Evolutionary conservation across 2,113 vertebrate species (phyloP).

Genomic region (Gasterosteus aculeatus): DNA sequence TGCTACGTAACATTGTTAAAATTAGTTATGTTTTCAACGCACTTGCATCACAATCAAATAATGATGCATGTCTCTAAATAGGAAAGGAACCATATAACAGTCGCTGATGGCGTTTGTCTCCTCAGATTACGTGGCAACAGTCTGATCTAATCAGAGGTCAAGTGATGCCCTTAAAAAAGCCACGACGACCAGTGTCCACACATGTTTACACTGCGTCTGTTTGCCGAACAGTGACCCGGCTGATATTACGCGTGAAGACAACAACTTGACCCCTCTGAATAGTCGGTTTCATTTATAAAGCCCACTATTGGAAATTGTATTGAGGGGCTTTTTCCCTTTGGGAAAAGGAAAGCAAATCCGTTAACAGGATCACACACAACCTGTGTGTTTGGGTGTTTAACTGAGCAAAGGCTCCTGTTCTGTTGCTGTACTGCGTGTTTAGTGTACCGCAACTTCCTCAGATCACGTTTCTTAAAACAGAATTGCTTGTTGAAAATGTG

Average conservation of each 20-base stretch:
- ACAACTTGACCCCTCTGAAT: constrained; percentile 18
- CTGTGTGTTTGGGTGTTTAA: not conserved
- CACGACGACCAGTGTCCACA: not conserved
- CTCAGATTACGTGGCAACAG: constrained; percentile 8
- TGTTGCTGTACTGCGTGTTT: not conserved
- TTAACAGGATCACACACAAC: not conserved
- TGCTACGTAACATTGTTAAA: not conserved
- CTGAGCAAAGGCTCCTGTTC: not conserved
- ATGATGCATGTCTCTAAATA: not conserved
- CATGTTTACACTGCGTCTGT: constrained; percentile 8
- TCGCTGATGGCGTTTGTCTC: not conserved
- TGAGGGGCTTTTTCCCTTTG: not conserved
- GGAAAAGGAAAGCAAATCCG: not conserved
- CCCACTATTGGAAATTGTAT: not conserved
- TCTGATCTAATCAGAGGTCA: constrained; percentile 28
- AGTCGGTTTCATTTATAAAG: not conserved
- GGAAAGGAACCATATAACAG: not conserved
- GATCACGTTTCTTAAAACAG: too few species aligned
- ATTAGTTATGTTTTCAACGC: not conserved
- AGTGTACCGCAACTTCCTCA: not conserved
- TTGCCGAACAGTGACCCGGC: constrained; percentile 16
- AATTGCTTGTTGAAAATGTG: not conserved
- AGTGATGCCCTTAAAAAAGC: not conserved
- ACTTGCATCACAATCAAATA: not conserved
- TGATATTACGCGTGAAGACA: not conserved